Percentiles rank a stretch among this genome's conserved stretches.
Conservation (phyloP, 2,888 invertebrate species). For the Euplagia quadripunctaria region DNA sequence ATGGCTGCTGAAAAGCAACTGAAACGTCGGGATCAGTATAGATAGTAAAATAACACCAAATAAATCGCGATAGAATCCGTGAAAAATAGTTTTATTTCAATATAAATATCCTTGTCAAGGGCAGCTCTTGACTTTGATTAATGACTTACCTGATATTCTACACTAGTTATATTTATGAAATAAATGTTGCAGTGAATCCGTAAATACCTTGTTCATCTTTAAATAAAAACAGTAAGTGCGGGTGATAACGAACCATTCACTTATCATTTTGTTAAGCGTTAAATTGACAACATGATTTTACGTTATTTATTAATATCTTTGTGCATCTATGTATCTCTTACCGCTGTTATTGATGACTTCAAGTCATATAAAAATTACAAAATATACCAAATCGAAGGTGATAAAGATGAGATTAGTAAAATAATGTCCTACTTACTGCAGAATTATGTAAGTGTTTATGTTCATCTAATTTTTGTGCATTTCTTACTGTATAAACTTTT, state of each 20-base stretch:
- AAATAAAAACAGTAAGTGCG: constrained; percentile 42
- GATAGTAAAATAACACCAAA: too few species aligned
- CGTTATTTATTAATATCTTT: constrained; percentile 26
- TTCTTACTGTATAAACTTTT: not conserved
- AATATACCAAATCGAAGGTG: constrained; percentile 51
- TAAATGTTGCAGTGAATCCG: constrained; percentile 24
- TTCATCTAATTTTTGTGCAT: not conserved
- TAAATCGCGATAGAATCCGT: too few species aligned
- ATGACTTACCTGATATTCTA: not conserved
- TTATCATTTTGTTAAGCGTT: constrained; percentile 10
- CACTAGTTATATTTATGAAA: constrained; percentile 1
- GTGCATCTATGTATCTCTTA: constrained; percentile 21
- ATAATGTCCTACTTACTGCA: constrained; percentile 39
- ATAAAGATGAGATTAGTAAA: constrained; percentile 28
- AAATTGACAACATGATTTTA: constrained; percentile 36
- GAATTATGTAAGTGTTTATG: constrained; percentile 59
- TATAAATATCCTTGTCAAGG: not conserved
- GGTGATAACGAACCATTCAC: constrained; percentile 12
- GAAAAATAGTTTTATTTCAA: too few species aligned
- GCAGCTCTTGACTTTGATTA: not conserved
- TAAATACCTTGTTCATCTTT: constrained; percentile 36
- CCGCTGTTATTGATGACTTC: constrained; percentile 30
- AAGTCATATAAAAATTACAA: constrained; percentile 53
- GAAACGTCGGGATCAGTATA: too few species aligned
- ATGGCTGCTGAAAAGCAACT: too few species aligned